Base-by-base conservation (phyloP, 2,888 invertebrate genomes). In the Steinernema hermaphroditum region DNA sequence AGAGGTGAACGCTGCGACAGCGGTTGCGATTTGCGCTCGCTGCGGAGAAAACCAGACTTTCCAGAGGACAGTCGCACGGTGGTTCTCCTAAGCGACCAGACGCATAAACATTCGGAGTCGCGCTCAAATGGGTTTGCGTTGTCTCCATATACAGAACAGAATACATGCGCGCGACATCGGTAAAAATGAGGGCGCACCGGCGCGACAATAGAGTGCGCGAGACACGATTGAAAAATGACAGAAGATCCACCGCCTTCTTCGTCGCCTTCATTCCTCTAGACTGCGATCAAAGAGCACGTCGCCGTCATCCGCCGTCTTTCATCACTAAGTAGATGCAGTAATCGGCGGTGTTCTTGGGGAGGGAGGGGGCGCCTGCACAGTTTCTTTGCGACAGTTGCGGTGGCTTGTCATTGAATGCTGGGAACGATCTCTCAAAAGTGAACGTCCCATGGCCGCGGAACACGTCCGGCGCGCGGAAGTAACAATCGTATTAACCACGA, bases 41-140 rank as follows among this genome's bases (percentile, higher is more conserved):
- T 6, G 16, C 8, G 46, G 22, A 54, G 54, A 27, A 54, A 46
- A 54, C 54, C 27, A 27, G 54, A 54, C 22, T 16, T 27, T 54
- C 27, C 2, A n/a, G n/a, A 54, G 54, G 54, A 54, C 54, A 14
- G 27, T 54, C 27, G 46, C 27, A 27, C 24, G 54, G 54, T 54
- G 54, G 9, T 22, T 12, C 27, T 12, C 54, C 24, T 2, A 4
- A 9, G 22, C 54, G 24, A 54, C 54, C 54, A 54, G 54, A 54
- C 54, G 27, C 24, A 27, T 27, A 54, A 54, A 54, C 54, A 54
- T 54, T 54, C 27, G 54, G 54, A 54, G 4, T 54, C 54, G 27
- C 22, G 22, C 54, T 27, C 22, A 24, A 24, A 54, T 9, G 54
- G 54, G 54, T 54, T 54, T 27, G 54, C 54, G n/a, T 46, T 4